Conservation (phyloP, 2,888 invertebrate species). For the Balanococcus diminutus region DNA sequence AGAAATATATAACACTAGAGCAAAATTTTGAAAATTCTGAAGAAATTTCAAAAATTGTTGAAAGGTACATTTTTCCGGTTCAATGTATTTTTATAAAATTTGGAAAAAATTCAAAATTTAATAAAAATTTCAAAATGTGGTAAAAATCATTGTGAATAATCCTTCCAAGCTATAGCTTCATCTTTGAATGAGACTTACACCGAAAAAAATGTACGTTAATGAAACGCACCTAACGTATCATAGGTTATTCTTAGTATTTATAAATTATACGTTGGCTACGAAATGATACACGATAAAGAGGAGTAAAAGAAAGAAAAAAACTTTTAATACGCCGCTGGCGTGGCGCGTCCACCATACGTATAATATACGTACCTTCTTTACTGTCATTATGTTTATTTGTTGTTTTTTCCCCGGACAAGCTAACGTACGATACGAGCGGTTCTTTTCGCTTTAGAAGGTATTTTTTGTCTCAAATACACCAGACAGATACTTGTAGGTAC, state of each 20-base stretch:
- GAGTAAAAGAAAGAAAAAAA: neutral
- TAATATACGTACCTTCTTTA: slow-evolving; percentile 18
- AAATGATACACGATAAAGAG: neutral
- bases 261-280: neutral
- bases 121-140: no score
- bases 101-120: no score
- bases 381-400: slow-evolving; percentile 17
- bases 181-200: no score
- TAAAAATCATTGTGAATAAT: no score
- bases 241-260: neutral
- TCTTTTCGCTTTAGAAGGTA: neutral
- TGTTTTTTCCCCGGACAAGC: neutral
- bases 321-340: neutral
- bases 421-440: neutral
- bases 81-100: no score
- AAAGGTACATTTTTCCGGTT: no score
- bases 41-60: no score
- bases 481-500: neutral
- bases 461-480: neutral
- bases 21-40: no score
- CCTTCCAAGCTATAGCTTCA: no score
- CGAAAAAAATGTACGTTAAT: neutral
- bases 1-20: no score
- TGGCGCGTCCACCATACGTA: slow-evolving; percentile 7
- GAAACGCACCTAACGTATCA: neutral